Base-by-base conservation (phyloP, 2,113 vertebrate species). In the Myrmecophaga tridactyla region DNA sequence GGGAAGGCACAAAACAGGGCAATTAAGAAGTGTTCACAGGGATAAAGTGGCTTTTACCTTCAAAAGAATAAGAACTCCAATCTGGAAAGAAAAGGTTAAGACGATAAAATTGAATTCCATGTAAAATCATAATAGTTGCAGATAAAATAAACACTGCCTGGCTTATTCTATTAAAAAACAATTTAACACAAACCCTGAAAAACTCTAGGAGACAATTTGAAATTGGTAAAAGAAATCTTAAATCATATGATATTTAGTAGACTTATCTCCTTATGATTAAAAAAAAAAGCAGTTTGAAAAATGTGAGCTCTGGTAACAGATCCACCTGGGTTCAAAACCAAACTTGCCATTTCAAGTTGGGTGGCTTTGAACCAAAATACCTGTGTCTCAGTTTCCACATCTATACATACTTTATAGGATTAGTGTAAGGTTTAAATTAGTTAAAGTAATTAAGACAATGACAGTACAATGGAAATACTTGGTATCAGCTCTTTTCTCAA, bases 41-140 rank as follows among this genome's bases (percentile, higher is more conserved):
- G 94, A 90, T 84, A 60, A 86, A 93, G 90, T 87, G 41, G 72
- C 60, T 69, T 96, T 97, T 96, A 95, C 90, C 84, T 93, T 96
- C 39, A n/a, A 82, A 95, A 96, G 86, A 90, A 21, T 92, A 96
- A 94, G 56, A 96, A 90, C 36, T 92, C 83, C 94, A 91, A 95
- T 85, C 78, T 95, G 86, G 89, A 90, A 96, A 97, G 63, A 90
- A 78, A 69, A 92, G 92, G 85, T 93, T 85, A 95, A 82, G n/a
- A 88, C 1, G 41, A 92, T 87, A 92, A 90, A 92, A 84, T 70
- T 90, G 65, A 97, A 92, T 95, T 88, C 58, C 89, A 90, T 21
- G n/a, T 63, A 90, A 88, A 94, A 94, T 78, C 31, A 4, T 69
- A 92, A 86, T 3, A 62, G 43, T 67, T 94, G 56, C 46, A 87